Evolutionary conservation across 2,113 vertebrate species (phyloP), one percentile per base, ranked within the genome.

Genomic region (Bujurquina vittata): DNA sequence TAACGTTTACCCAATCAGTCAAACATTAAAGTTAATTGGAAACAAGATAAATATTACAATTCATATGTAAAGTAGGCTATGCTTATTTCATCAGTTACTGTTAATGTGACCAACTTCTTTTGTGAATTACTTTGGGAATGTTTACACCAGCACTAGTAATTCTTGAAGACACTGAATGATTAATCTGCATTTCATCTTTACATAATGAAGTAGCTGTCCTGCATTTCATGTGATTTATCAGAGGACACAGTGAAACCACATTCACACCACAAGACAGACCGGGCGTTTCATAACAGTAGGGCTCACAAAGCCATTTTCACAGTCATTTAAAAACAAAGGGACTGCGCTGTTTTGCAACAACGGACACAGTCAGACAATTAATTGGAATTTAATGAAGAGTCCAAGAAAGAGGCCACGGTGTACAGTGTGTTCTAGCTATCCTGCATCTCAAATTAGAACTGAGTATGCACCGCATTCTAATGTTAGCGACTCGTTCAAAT

Each of bases 181-280:
- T 83, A 69, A 88, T 83, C 63, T 79, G 82, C 58, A 56, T 75
- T 77, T 84, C 57, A 61, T 87, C 49, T 81, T 75, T 81, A 73
- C 17, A 73, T 84, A 86, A 90, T 56, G 33, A 84, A 61, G 81
- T 18, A 12, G 73, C 52, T 59, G 80, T 82, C 37, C 72, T 23
- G 54, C 7, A 40, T 63, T 89, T 88, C 77, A 85, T 90, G 86
- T 91, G 91, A 90, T 88, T 87, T 59, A 80, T 85, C 79, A 79
- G 73, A 84, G 62, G 79, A 22, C 40, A 11, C 23, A 75, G 33
- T 10, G 20, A 86, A 90, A 88, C 67, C 89, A 79, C 85, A 87
- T 59, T 85, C 46, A 40, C 46, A 75, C 65, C 84, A 86, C 78
- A 81, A 81, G 80, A 40, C 78, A 22, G 5, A 79, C 12, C 65